Conservation (phyloP, 2,113 vertebrate species). For the Rattus norvegicus region GRCr8 NC_086029.1:27924001-27924500, state of each 20-base stretch:
- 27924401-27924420: neutral
- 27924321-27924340: conserved; percentile 40
- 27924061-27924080: conserved; percentile 18
- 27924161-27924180: neutral
- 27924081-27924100: conserved; percentile 6
- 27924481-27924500: neutral
- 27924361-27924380: conserved; percentile 46
- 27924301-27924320: conserved; percentile 49
- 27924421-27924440: neutral
- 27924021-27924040: neutral
- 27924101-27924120: conserved; percentile 12
- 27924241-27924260: neutral
- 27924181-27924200: neutral
- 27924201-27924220: neutral
- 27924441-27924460: neutral
- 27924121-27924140: conserved; percentile 47
- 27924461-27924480: neutral
- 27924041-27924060: neutral
- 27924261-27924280: neutral
- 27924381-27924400: neutral
- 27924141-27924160: neutral
- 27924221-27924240: conserved; percentile 30
- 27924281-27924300: neutral
- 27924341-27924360: neutral
- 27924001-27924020: neutral